phyloP scores from a whole-genome alignment of 1,140 invertebrate species.

The Solenopsis fugax region DNA sequence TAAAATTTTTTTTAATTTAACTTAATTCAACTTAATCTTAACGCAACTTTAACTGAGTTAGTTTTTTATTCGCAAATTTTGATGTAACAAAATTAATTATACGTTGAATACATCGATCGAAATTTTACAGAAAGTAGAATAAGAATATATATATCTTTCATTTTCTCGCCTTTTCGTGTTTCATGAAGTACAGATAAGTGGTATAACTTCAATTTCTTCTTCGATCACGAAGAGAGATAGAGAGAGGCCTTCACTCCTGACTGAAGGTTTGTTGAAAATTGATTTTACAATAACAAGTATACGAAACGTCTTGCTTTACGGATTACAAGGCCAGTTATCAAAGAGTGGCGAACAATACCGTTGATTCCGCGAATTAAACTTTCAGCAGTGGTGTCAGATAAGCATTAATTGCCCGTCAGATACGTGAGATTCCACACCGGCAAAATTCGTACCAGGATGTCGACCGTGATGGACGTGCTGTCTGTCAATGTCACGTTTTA shows the following conservation, averaged over 20 bases:
- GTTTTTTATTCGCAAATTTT: too few relatives aligned
- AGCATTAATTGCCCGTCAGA: constrained; percentile 63
- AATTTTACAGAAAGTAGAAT: not conserved
- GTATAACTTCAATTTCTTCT: constrained; percentile 1
- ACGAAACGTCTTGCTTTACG: constrained; percentile 18
- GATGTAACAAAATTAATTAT: too few relatives aligned
- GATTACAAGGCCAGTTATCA: constrained; percentile 33
- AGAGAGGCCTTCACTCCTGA: constrained; percentile 6
- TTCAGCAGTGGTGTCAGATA: constrained; percentile 40
- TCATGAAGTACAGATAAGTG: not conserved
- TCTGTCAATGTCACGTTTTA: constrained; percentile 48
- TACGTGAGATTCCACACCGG: constrained; percentile 54
- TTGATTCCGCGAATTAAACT: constrained; percentile 56
- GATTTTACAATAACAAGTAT: constrained; percentile 32
- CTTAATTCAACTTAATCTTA: too few relatives aligned
- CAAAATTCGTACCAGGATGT: constrained; percentile 49
- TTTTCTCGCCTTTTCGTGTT: not conserved
- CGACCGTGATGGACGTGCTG: constrained; percentile 53
- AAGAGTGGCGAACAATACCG: constrained; percentile 20
- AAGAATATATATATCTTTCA: not conserved
- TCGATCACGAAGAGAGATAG: not conserved
- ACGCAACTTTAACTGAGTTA: too few relatives aligned
- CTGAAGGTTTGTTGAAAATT: constrained; percentile 31
- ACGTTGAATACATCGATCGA: not conserved
- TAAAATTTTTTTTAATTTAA: too few relatives aligned